Evolutionary conservation across 2,113 vertebrate species (phyloP).

Genomic region (Mormyrus iriodes): DNA sequence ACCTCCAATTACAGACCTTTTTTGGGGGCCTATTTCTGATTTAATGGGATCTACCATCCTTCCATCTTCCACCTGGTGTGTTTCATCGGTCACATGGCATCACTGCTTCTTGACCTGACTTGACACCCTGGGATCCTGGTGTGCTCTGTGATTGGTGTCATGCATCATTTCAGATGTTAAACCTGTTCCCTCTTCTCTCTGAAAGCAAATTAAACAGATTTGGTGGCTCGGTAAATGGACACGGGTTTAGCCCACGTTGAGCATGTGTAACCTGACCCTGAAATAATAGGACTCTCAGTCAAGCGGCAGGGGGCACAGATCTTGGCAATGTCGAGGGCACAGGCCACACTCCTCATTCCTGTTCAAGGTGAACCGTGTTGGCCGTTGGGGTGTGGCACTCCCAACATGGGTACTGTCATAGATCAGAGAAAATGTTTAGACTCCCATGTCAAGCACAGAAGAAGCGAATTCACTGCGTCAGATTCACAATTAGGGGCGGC

Average conservation of each 20-base stretch:
- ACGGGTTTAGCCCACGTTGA: background rate
- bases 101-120: background rate
- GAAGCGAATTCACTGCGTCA: background rate
- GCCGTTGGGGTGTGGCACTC: conserved; percentile 1
- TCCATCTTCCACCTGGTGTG: background rate
- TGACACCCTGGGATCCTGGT: background rate
- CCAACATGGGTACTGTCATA: background rate
- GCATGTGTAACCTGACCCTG: background rate
- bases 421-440: background rate
- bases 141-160: background rate
- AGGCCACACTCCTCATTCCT: background rate
- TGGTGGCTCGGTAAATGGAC: background rate
- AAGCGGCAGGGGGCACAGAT: background rate
- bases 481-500: background rate
- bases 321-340: background rate
- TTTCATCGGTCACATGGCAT: background rate
- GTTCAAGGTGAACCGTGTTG: background rate
- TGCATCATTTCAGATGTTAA: background rate
- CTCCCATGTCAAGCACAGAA: background rate
- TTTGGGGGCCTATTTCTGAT: background rate
- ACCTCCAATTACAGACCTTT: background rate
- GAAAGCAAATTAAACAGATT: background rate
- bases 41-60: background rate
- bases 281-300: background rate
- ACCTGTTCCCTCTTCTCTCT: background rate